These are phyloP conservation scores for Cheumatopsyche charites DNA, from an alignment of 1,140 invertebrate species.

Conservation along the genomic window DNA sequence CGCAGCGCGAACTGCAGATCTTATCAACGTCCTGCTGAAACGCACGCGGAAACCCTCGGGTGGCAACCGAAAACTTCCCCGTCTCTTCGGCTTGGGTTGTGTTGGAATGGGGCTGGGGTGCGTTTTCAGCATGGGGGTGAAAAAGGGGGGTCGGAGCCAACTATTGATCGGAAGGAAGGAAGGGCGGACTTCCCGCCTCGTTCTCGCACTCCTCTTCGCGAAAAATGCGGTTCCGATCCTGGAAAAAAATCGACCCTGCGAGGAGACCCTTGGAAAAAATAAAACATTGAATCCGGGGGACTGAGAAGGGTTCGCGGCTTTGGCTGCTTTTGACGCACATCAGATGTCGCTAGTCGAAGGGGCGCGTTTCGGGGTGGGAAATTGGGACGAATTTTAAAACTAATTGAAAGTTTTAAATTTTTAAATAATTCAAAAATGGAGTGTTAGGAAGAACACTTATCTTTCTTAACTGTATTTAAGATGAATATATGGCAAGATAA, in stretches of 20 bases:
- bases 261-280: not conserved
- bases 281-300: not conserved
- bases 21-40: too few relatives aligned
- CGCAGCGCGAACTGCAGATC: constrained; percentile 26
- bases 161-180: constrained; percentile 33
- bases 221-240: not conserved
- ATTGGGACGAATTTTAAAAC: too few relatives aligned
- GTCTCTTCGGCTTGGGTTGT: not conserved
- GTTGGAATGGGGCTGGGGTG: too few relatives aligned
- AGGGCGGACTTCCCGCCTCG: constrained; percentile 25
- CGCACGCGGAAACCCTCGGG: too few relatives aligned
- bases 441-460: too few relatives aligned
- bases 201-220: not conserved
- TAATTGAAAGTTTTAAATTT: too few relatives aligned
- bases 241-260: not conserved
- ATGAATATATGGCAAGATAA: too few relatives aligned
- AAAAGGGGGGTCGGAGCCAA: constrained; percentile 7
- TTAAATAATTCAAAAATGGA: too few relatives aligned
- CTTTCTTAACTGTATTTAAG: too few relatives aligned
- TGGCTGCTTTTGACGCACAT: constrained; percentile 1
- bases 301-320: not conserved
- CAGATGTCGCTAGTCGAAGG: too few relatives aligned
- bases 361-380: too few relatives aligned
- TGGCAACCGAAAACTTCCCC: not conserved
- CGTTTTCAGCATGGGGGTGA: not conserved